Evolutionary conservation across 1,140 invertebrate species (phyloP).

Genomic region (Ectropis grisescens): DNA sequence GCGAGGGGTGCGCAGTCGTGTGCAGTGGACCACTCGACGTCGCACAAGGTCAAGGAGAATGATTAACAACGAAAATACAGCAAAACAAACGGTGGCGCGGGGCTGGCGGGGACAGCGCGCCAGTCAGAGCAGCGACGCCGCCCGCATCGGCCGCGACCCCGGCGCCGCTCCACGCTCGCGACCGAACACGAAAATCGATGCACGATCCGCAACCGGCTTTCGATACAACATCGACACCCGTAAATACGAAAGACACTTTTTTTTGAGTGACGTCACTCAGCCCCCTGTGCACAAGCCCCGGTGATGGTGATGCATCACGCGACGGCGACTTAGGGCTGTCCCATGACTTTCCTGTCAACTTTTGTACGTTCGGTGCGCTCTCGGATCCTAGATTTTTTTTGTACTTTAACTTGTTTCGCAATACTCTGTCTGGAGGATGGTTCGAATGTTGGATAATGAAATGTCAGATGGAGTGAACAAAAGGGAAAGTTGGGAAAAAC

Average conservation of each 20-base stretch:
- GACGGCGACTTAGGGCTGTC: slow-evolving; percentile 17
- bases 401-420: no score
- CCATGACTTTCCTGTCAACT: slow-evolving; percentile 17
- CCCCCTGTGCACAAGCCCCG: slow-evolving; percentile 29
- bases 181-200: slow-evolving; percentile 63
- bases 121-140: slow-evolving; percentile 58
- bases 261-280: slow-evolving; percentile 29
- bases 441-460: no score
- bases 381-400: slow-evolving; percentile 3
- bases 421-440: no score
- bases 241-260: slow-evolving; percentile 35
- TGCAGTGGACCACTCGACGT: slow-evolving; percentile 68
- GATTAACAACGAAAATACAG: slow-evolving; percentile 71
- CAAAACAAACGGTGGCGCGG: slow-evolving; percentile 63
- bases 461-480: no score
- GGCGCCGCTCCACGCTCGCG: slow-evolving; percentile 49
- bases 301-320: slow-evolving; percentile 29
- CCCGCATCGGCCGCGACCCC: slow-evolving; percentile 42
- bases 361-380: slow-evolving; percentile 13
- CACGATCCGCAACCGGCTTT: slow-evolving; percentile 53
- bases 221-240: slow-evolving; percentile 36
- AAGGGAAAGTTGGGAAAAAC: no score
- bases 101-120: slow-evolving; percentile 41
- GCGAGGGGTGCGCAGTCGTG: slow-evolving; percentile 62
- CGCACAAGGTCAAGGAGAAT: slow-evolving; percentile 70